Evolutionary conservation across 2,888 invertebrate genomes (phyloP), one percentile per base, ranked within the genome.

Genomic region (Yponomeuta evonymella): DNA sequence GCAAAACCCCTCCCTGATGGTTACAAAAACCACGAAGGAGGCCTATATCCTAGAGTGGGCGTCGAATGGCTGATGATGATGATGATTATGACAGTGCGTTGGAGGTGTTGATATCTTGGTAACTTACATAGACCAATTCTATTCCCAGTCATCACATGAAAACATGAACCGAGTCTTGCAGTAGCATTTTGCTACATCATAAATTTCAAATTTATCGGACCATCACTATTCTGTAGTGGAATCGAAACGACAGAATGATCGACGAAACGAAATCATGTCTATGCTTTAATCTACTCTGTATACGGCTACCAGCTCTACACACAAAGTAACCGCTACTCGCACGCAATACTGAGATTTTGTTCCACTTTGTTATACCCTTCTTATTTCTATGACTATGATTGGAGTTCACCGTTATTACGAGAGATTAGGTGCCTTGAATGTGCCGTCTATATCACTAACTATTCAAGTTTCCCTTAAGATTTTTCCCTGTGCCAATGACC

Each of bases 301-400:
- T 8, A 58, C 15, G 51, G 51, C 15, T 12, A 12, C 51, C 51
- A 15, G 51, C 51, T 58, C 51, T 5, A 12, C 15, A 58, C 15
- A 12, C 15, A 58, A 15, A 58, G 51, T 58, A 58, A 58, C 51
- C 15, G 5, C 51, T 58, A 15, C 15, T 69, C 69, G 72, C 80
- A 82, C 80, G 82, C 80, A 73, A 81, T 82, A 73, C 75, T 74
- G 74, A 76, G 78, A 81, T 83, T 43, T 82, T 80, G 75, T 77
- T 74, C 73, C 70, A 73, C 72, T 75, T 76, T 73, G 74, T 74
- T 73, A 71, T 70, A 70, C 70, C 70, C 72, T 74, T 71, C 71
- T 72, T 51, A 51, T 51, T 75, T 74, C 69, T 12, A 72, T 71
- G 65, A 66, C 51, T 72, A 70, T 71, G 70, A 71, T 71, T 70